These are phyloP conservation scores for Melanotus villosus DNA, from an alignment of 2,888 invertebrate species.

Conservation along the genomic window DNA sequence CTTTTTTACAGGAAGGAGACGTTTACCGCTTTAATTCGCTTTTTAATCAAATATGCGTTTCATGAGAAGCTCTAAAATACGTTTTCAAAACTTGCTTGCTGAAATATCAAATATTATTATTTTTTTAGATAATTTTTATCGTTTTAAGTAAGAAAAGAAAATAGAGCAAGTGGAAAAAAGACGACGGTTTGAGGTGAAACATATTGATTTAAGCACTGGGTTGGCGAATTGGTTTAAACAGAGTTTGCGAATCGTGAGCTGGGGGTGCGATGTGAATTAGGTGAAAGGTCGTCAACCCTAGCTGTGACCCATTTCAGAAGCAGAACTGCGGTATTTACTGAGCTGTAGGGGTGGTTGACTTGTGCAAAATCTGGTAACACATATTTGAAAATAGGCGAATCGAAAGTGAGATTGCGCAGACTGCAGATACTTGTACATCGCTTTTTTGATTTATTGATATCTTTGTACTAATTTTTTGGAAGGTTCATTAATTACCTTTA, in stretches of 20 bases:
- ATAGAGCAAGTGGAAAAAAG: background rate
- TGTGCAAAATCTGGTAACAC: background rate
- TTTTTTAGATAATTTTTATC: no score
- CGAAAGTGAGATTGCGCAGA: background rate
- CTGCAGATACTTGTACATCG: no score
- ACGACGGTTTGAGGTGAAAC: conserved; percentile 17
- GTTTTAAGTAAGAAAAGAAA: background rate
- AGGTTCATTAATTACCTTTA: no score
- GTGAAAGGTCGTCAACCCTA: conserved; percentile 49
- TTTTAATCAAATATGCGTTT: no score
- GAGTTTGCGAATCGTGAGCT: conserved; percentile 40
- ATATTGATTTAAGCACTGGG: conserved; percentile 36
- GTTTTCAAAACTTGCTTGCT: no score
- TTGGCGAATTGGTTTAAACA: conserved; percentile 33
- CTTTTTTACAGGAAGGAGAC: no score
- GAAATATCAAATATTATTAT: no score
- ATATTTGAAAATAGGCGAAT: background rate
- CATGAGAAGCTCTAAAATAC: no score
- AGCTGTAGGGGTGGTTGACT: conserved; percentile 22
- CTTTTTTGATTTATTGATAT: no score
- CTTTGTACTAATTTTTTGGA: no score
- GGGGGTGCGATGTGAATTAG: conserved; percentile 44
- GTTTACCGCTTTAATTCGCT: no score
- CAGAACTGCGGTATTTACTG: conserved; percentile 38
- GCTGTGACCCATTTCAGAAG: conserved; percentile 43